Percentiles rank a stretch among this genome's conserved stretches.
phyloP scores from a whole-genome alignment of 2,888 invertebrate genomes.

The Ennomos erosarius region DNA sequence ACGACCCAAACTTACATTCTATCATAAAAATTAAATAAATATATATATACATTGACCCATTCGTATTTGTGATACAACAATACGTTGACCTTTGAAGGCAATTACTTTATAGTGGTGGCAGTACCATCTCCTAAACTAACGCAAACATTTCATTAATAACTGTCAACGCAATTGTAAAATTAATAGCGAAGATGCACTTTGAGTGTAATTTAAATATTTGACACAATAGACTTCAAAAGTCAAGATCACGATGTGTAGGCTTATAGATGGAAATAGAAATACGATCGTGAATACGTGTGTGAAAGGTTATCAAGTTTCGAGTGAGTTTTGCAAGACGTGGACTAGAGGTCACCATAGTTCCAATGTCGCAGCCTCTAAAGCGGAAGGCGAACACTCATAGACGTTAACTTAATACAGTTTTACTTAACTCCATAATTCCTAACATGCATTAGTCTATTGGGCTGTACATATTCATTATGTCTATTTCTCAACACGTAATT shows the following conservation, averaged over 20 bases:
- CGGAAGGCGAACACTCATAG: slow-evolving; percentile 18
- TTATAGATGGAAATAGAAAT: slow-evolving; percentile 9
- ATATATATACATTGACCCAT: too few relatives aligned
- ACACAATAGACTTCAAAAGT: slow-evolving; percentile 38
- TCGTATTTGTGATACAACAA: too few relatives aligned
- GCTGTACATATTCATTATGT: not conserved
- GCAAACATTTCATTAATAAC: slow-evolving; percentile 6
- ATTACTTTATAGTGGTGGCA: too few relatives aligned
- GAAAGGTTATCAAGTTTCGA: slow-evolving; percentile 37
- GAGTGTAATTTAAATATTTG: slow-evolving; percentile 15
- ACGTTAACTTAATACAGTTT: not conserved
- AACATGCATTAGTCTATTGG: too few relatives aligned
- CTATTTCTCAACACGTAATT: slow-evolving; percentile 12
- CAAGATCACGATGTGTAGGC: slow-evolving; percentile 37
- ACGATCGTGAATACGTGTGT: slow-evolving; percentile 24
- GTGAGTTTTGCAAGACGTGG: slow-evolving; percentile 34
- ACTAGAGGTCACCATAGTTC: slow-evolving; percentile 31
- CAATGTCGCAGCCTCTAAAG: slow-evolving; percentile 32
- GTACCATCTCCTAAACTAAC: not conserved
- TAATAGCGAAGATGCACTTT: slow-evolving; percentile 9
- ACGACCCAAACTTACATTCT: too few relatives aligned
- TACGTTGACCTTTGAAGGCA: not conserved
- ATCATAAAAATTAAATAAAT: too few relatives aligned
- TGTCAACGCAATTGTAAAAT: slow-evolving; percentile 6
- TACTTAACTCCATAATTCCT: too few relatives aligned